Evolutionary conservation across 2,113 vertebrate genomes (phyloP).

Genomic region (Pseudorasbora parva): DNA sequence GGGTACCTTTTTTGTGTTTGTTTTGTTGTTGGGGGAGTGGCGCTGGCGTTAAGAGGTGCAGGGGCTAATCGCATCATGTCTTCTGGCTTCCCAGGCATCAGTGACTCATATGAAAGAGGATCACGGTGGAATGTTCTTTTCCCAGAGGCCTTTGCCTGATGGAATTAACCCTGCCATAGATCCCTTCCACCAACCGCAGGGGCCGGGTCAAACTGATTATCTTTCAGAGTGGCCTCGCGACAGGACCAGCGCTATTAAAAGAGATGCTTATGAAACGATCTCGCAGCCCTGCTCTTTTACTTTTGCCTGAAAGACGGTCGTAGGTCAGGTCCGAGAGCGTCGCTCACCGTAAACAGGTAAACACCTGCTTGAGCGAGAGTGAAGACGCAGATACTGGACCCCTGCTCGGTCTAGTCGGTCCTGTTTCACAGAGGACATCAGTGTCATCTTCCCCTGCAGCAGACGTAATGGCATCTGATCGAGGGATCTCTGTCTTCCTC

Average conservation of each 20-base stretch:
- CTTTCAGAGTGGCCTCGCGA: slow-evolving; percentile 60
- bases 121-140: slow-evolving; percentile 85
- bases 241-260: slow-evolving; percentile 56
- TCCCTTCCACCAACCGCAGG: slow-evolving; percentile 78
- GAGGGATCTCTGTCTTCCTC: slow-evolving; percentile 36
- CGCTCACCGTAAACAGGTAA: neutral
- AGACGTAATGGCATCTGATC: slow-evolving; percentile 53
- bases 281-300: slow-evolving; percentile 25
- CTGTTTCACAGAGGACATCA: slow-evolving; percentile 53
- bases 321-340: neutral
- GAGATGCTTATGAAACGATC: slow-evolving; percentile 46
- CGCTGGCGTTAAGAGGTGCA: slow-evolving; percentile 70
- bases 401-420: slow-evolving; percentile 14
- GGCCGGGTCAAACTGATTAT: slow-evolving; percentile 85
- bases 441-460: slow-evolving; percentile 53
- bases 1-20: slow-evolving; percentile 39
- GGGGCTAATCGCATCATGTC: slow-evolving; percentile 79
- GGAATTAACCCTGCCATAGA: slow-evolving; percentile 83
- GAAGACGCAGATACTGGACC: neutral
- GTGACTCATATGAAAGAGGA: slow-evolving; percentile 82
- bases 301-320: neutral
- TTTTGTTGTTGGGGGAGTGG: slow-evolving; percentile 47
- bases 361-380: neutral
- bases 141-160: slow-evolving; percentile 79
- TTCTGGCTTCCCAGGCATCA: slow-evolving; percentile 75